A percentile compares a stretch with the other conserved stretches of the same genome.
phyloP scores from a whole-genome alignment of 1,140 invertebrate species.

The Rhopalosiphum maidis region DNA sequence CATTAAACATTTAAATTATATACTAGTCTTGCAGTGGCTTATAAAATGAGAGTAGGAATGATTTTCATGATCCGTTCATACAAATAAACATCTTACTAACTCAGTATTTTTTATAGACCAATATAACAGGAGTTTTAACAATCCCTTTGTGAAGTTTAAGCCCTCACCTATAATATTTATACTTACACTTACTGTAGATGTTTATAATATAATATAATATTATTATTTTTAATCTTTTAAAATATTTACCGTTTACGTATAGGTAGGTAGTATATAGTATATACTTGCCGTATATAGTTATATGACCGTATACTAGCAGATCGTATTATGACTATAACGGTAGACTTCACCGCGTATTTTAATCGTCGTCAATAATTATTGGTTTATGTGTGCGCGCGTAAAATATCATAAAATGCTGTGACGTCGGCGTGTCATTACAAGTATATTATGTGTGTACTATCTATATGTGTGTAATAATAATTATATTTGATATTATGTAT shows the following conservation, averaged over 20 bases:
- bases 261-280: not conserved
- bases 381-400: not conserved
- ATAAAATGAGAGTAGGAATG: not conserved
- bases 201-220: not conserved
- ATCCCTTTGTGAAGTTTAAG: not conserved
- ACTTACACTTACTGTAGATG: not conserved
- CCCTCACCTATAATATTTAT: not conserved
- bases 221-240: not conserved
- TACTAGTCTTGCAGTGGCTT: not conserved
- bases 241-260: not conserved
- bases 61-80: not conserved
- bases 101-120: too few relatives aligned
- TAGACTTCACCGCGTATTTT: not conserved
- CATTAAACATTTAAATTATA: not conserved
- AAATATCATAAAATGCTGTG: not conserved
- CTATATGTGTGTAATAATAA: not conserved
- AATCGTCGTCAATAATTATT: not conserved
- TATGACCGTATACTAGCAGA: not conserved
- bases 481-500: not conserved
- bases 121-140: not conserved
- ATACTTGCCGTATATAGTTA: not conserved
- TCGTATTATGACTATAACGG: constrained; percentile 6
- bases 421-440: not conserved
- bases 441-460: not conserved
- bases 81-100: not conserved